A percentile compares a stretch with the other conserved stretches of the same genome.
phyloP scores from a whole-genome alignment of 2,888 invertebrate genomes.

The Baccha elongata region DNA sequence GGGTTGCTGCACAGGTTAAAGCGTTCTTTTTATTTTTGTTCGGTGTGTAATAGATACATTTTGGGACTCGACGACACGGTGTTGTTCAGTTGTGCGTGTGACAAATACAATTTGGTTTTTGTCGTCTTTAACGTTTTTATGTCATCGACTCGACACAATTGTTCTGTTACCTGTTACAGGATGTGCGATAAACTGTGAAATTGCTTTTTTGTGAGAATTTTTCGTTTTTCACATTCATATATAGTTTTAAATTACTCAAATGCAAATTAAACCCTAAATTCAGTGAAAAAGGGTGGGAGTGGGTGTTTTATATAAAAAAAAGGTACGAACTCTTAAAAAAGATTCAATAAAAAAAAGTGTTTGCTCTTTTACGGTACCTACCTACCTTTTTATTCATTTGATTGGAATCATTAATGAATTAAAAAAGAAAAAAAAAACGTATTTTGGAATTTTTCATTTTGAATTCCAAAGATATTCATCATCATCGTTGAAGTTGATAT shows the following conservation, averaged over 20 bases:
- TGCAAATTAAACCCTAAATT: slow-evolving; percentile 36
- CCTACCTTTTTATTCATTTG: slow-evolving; percentile 19
- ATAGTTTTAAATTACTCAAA: slow-evolving; percentile 4
- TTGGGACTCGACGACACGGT: slow-evolving; percentile 27
- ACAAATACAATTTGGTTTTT: slow-evolving; percentile 56
- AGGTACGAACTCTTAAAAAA: not conserved
- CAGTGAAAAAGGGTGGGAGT: slow-evolving; percentile 18
- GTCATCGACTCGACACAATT: slow-evolving; percentile 14
- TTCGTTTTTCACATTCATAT: not conserved
- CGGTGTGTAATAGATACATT: slow-evolving; percentile 53
- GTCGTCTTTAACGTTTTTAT: slow-evolving; percentile 38
- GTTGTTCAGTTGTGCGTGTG: slow-evolving; percentile 62
- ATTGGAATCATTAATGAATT: slow-evolving; percentile 61
- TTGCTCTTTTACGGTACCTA: slow-evolving; percentile 9
- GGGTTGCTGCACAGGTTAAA: slow-evolving; percentile 43
- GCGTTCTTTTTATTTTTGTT: slow-evolving; percentile 13
- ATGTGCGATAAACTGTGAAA: slow-evolving; percentile 72
- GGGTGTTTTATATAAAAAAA: not conserved
- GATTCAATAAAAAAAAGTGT: slow-evolving; percentile 12
- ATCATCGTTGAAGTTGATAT: slow-evolving; percentile 5
- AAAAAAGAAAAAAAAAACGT: slow-evolving; percentile 20
- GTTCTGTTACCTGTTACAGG: slow-evolving; percentile 23
- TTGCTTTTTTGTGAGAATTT: slow-evolving; percentile 51
- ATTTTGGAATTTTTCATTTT: slow-evolving; percentile 38
- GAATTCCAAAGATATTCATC: slow-evolving; percentile 49